phyloP scores from a whole-genome alignment of 2,797 vertebrate genomes.

The Gila robusta region DNA sequence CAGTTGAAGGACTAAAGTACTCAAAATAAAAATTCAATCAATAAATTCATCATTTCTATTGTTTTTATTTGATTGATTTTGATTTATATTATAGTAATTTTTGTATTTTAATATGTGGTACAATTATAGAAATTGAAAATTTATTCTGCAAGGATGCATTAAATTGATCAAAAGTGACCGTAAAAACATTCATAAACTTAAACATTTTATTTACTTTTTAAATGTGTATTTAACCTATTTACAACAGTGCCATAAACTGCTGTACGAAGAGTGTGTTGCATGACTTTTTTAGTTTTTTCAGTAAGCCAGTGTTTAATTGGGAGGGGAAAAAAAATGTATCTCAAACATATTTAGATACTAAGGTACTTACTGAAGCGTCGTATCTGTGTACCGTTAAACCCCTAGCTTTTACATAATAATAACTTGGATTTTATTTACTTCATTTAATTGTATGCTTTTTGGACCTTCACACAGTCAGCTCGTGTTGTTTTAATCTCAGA shows the following conservation, averaged over 20 bases:
- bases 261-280: too few species aligned
- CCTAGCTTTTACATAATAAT: background rate
- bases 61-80: background rate
- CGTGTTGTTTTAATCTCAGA: background rate
- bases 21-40: background rate
- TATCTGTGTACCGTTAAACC: background rate
- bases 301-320: too few species aligned
- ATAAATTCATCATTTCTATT: background rate
- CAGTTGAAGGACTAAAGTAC: background rate
- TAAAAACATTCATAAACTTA: background rate
- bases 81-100: background rate
- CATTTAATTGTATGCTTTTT: background rate
- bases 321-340: background rate
- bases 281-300: too few species aligned
- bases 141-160: background rate
- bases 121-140: background rate
- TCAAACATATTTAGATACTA: background rate
- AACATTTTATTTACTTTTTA: background rate
- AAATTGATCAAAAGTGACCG: background rate
- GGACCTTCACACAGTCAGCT: background rate
- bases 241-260: too few species aligned
- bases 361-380: background rate
- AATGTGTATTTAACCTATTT: background rate
- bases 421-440: background rate
- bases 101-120: background rate